phyloP scores from a whole-genome alignment of 2,113 vertebrate species.

The Emydocephalus ijimae region DNA sequence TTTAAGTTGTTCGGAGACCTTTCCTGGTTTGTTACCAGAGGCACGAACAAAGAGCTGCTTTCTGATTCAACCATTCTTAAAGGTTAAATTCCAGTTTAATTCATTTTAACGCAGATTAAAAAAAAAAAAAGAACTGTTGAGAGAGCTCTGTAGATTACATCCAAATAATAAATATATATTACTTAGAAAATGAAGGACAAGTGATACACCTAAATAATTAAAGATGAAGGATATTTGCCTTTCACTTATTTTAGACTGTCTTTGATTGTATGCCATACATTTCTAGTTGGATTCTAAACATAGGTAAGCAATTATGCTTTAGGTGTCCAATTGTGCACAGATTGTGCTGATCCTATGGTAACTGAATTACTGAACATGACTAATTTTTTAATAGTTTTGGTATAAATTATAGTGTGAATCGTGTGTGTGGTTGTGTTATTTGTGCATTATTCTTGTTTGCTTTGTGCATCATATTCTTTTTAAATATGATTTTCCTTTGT shows the following conservation, averaged over 20 bases:
- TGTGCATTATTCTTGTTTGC: background rate
- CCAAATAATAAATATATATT: background rate
- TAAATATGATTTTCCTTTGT: background rate
- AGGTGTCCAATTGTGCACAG: background rate
- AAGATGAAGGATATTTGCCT: background rate
- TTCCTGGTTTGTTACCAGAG: background rate
- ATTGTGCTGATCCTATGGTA: background rate
- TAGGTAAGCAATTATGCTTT: background rate
- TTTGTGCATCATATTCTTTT: background rate
- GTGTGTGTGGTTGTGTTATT: background rate
- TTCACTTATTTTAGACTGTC: background rate
- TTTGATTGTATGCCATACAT: background rate
- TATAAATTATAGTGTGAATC: background rate
- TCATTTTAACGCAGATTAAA: background rate
- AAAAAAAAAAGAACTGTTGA: background rate
- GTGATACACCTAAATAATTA: background rate
- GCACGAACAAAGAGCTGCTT: background rate
- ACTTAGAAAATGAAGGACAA: background rate
- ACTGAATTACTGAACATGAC: background rate
- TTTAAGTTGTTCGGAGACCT: background rate
- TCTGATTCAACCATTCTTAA: background rate
- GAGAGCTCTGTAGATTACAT: background rate
- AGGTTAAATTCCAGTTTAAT: background rate
- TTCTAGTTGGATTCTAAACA: background rate
- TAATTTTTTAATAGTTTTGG: background rate